phyloP scores from a whole-genome alignment of 2,888 invertebrate species.

The Dascillus cervinus region DNA sequence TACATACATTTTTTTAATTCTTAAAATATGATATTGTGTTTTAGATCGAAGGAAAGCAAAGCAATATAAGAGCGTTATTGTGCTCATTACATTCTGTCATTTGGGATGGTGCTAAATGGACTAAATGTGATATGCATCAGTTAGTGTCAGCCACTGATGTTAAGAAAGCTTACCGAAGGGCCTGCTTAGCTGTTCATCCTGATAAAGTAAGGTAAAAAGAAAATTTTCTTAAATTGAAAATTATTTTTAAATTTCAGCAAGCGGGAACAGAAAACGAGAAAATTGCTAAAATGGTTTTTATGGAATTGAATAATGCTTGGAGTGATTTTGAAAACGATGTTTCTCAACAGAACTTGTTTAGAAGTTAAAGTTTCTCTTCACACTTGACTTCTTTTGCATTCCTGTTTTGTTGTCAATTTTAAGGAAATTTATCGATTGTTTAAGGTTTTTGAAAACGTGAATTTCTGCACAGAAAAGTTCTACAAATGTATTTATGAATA shows the following conservation, averaged over 20 bases:
- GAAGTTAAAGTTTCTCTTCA: conserved; percentile 26
- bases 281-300: conserved; percentile 93
- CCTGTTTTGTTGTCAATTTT: too few relatives aligned
- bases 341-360: conserved; percentile 69
- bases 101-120: conserved; percentile 92
- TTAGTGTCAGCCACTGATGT: conserved; percentile 88
- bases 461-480: too few relatives aligned
- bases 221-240: conserved; percentile 1
- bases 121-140: conserved; percentile 89
- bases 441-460: too few relatives aligned
- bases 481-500: too few relatives aligned
- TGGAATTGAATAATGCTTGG: conserved; percentile 99
- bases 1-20: not conserved
- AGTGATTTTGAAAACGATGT: conserved; percentile 88
- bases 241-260: conserved; percentile 55
- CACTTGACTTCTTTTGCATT: not conserved
- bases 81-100: conserved; percentile 90
- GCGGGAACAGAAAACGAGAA: conserved; percentile 87
- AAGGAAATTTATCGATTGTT: too few relatives aligned
- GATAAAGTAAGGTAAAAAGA: conserved; percentile 70
- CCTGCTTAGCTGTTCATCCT: conserved; percentile 95
- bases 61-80: conserved; percentile 89
- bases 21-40: not conserved
- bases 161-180: conserved; percentile 90
- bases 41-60: conserved; percentile 91